Evolutionary conservation across 2,797 vertebrate species (phyloP), one percentile per base, ranked within the genome.

Genomic region (Pangasius sanitwongsei): DNA sequence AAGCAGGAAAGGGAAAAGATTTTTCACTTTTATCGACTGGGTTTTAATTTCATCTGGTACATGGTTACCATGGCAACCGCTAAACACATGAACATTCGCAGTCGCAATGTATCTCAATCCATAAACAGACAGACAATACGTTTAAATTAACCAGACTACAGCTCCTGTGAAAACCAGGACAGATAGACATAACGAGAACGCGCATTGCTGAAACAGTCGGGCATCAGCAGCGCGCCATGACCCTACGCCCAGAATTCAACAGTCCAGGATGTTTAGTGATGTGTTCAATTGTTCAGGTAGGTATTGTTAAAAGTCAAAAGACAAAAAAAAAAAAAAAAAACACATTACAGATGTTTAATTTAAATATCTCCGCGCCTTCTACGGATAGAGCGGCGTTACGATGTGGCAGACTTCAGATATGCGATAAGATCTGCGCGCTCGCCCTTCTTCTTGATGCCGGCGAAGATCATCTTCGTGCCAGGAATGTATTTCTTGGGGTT

Each of bases 401-500:
- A 97, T 88, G 96, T 97, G 87, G 96, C 89, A 78, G 95, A 95
- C 92, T 97, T 98, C 65, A 98, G 95, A 91, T 97, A 98, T 15
- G 94, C 95, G 91, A 97, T 95, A 18, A 98, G 94, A 91, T 97
- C 96, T 53, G 92, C n/a, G 50, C 97, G 96, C 87, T 98, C 97
- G 0, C 86, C 95, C 94, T 97, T 97, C 96, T 98, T 98, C 93
- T 97, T 98, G 93, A 98, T 97, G 75, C 97, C 97, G 87, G 96
- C 95, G 72, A 98, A 99, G 93, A 97, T 94, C 94, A 97, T 97
- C 96, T 98, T 98, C 83, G 96, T 98, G 92, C 96, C 96, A 87
- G 97, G 96, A 93, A 97, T 98, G 93, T 97, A 97, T 93, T 98
- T 98, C 96, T 98, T 98, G 44, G 97, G 97, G 90, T 98, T 98